Conservation (phyloP, 1,140 invertebrate genomes). For the Drosophila guanche region DNA sequence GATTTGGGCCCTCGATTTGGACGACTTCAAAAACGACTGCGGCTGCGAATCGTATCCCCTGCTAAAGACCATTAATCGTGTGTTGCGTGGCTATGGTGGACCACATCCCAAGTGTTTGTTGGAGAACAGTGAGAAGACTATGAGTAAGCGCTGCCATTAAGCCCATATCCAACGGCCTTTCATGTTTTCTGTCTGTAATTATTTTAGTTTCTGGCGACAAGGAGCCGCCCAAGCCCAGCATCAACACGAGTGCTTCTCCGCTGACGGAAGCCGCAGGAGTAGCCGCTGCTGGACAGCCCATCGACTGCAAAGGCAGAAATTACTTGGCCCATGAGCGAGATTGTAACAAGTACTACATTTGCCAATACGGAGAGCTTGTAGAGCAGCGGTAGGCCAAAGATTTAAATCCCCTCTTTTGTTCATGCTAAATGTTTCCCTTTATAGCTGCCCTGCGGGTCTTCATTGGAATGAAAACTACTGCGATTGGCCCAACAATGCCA, state of each 20-base stretch:
- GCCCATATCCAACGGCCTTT: background rate
- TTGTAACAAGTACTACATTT: conserved; percentile 92
- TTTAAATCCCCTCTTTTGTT: background rate
- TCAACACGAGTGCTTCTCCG: conserved; percentile 28
- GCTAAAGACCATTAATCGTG: conserved; percentile 90
- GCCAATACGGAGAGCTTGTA: conserved; percentile 88
- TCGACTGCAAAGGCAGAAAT: conserved; percentile 86
- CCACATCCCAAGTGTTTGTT: conserved; percentile 68
- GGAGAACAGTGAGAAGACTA: conserved; percentile 64
- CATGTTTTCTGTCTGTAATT: no score
- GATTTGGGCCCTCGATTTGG: conserved; percentile 93
- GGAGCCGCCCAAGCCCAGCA: conserved; percentile 42
- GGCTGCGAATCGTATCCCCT: conserved; percentile 92
- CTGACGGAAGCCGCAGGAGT: conserved; percentile 17
- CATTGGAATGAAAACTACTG: conserved; percentile 92
- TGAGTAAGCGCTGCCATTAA: conserved; percentile 49
- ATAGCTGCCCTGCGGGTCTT: conserved; percentile 87
- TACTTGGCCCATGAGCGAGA: conserved; percentile 88
- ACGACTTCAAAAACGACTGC: conserved; percentile 90
- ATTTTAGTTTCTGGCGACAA: conserved; percentile 42
- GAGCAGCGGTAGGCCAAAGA: conserved; percentile 84
- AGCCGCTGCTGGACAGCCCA: conserved; percentile 58
- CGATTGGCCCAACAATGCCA: conserved; percentile 90
- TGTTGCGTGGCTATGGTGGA: conserved; percentile 87
- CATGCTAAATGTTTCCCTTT: conserved; percentile 4